Evolutionary conservation across 2,888 invertebrate genomes (phyloP).

Genomic region (Drosophila macrospina): DNA sequence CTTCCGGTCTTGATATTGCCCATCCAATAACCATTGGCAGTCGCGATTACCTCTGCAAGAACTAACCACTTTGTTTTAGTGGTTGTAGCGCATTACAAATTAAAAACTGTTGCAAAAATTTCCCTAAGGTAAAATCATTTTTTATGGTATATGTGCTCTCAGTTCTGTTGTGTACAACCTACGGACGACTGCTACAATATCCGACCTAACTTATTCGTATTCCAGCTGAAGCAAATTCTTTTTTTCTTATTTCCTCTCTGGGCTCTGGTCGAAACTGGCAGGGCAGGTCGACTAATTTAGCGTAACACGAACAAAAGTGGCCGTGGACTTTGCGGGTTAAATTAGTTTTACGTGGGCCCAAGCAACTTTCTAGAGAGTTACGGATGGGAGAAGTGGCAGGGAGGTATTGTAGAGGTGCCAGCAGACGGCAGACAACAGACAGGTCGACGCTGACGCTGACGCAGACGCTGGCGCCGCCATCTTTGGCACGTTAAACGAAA

Average conservation of each 20-base stretch:
- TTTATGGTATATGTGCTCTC: conserved; percentile 51
- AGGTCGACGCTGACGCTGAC: conserved; percentile 4
- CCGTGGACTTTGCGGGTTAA: conserved; percentile 77
- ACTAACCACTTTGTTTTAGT: conserved; percentile 72
- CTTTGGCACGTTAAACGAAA: conserved; percentile 83
- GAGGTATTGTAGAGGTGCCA: conserved; percentile 25
- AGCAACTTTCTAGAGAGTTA: conserved; percentile 57
- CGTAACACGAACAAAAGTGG: conserved; percentile 79
- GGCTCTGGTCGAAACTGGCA: conserved; percentile 46
- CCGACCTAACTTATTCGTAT: conserved; percentile 36
- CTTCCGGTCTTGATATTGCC: conserved; percentile 7
- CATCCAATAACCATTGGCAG: conserved; percentile 30
- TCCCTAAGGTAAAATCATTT: conserved; percentile 78
- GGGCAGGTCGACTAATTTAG: conserved; percentile 76
- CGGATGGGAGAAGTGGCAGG: conserved; percentile 9
- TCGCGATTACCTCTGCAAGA: conserved; percentile 53
- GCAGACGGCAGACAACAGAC: conserved; percentile 24
- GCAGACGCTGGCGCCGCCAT: conserved; percentile 46
- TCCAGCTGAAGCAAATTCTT: conserved; percentile 44
- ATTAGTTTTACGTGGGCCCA: conserved; percentile 77
- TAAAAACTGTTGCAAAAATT: conserved; percentile 79
- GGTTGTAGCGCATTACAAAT: conserved; percentile 74
- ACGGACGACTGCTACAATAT: conserved; percentile 19
- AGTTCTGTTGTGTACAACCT: conserved; percentile 4
- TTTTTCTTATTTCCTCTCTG: conserved; percentile 20